These are phyloP conservation scores for Drosophila oshimai DNA, from an alignment of 1,140 invertebrate species.

Conservation along the genomic window DNA sequence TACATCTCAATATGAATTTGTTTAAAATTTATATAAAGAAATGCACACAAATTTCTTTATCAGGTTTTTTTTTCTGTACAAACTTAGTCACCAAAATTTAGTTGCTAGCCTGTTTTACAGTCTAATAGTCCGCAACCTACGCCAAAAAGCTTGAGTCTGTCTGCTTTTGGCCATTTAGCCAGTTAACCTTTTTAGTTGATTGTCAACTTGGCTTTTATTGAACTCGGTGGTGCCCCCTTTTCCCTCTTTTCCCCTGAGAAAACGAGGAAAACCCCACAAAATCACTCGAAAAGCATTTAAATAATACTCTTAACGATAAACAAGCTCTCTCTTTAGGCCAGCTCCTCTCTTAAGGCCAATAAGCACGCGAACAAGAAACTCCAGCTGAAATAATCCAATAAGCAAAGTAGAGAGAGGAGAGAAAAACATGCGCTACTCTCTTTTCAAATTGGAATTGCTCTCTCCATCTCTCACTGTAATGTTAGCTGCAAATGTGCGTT, in stretches of 20 bases:
- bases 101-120: conserved; percentile 4
- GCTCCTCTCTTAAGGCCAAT: neutral
- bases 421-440: neutral
- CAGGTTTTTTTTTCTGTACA: too few relatives aligned
- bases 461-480: too few relatives aligned
- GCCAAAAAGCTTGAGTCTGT: conserved; percentile 22
- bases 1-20: too few relatives aligned
- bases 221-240: neutral
- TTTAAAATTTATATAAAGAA: too few relatives aligned
- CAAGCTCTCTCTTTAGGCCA: neutral
- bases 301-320: neutral
- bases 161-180: conserved; percentile 31
- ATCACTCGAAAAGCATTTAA: conserved; percentile 18
- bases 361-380: conserved; percentile 21
- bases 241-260: neutral
- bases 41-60: too few relatives aligned
- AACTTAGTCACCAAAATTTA: neutral
- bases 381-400: conserved; percentile 58
- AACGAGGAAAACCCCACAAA: neutral
- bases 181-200: conserved; percentile 43
- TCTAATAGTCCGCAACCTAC: conserved; percentile 33
- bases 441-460: too few relatives aligned
- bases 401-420: conserved; percentile 1
- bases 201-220: conserved; percentile 29
- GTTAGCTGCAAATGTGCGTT: too few relatives aligned